These are phyloP conservation scores for Apolygus lucorum DNA, from an alignment of 1,140 invertebrate species.

Conservation along the genomic window DNA sequence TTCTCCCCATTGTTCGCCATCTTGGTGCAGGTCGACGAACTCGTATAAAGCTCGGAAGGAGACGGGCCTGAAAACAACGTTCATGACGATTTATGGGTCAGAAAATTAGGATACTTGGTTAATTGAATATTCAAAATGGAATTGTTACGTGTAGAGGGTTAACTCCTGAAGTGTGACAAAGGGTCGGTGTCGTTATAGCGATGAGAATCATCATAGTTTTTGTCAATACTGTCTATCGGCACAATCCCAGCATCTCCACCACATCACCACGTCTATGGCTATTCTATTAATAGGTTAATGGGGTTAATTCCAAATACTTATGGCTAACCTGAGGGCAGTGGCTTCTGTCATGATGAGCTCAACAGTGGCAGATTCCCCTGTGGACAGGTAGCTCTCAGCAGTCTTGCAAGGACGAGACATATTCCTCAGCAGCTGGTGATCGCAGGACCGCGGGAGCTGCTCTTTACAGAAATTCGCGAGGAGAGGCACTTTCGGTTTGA, in stretches of 20 bases:
- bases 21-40: conserved; percentile 77
- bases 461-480: conserved; percentile 69
- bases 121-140: no score
- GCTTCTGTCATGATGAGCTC: conserved; percentile 69
- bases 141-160: no score
- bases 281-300: not conserved
- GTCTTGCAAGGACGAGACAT: conserved; percentile 61
- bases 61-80: conserved; percentile 52
- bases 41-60: conserved; percentile 80
- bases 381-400: conserved; percentile 73
- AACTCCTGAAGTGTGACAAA: no score
- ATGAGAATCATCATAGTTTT: not conserved
- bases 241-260: no score
- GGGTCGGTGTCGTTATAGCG: no score
- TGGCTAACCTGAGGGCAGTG: conserved; percentile 64
- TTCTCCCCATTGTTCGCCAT: conserved; percentile 62
- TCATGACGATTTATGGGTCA: no score
- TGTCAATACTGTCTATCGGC: no score
- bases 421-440: conserved; percentile 57
- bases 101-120: no score
- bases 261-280: no score
- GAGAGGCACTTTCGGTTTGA: conserved; percentile 51
- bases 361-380: conserved; percentile 66
- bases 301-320: not conserved
- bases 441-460: conserved; percentile 64